Evolutionary conservation across 2,888 invertebrate genomes (phyloP), one percentile per base, ranked within the genome.

Genomic region (Zonitis immaculata): DNA sequence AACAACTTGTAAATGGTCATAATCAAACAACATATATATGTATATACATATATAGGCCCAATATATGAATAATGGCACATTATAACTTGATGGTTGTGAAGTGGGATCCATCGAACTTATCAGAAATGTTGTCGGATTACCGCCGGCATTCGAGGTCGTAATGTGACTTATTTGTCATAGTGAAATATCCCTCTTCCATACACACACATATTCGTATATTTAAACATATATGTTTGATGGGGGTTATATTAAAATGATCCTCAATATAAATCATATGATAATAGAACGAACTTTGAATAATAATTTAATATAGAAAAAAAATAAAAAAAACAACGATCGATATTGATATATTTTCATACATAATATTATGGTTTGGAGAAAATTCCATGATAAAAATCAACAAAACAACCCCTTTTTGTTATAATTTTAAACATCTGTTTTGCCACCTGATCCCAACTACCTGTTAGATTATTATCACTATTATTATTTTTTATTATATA

Each of bases 61-160:
- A 49, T 56, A 65, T 68, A n/a, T n/a, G 68, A 69, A 64, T 66
- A 65, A 68, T 68, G 65, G 59, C n/a, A n/a, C n/a, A n/a, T n/a
- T n/a, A n/a, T n/a, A n/a, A 55, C 60, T 9, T 16, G 16, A 62
- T 60, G 61, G 62, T 64, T 66, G 65, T 30, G 30, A 30, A 30
- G 30, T 67, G 60, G 63, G 66, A 71, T 68, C 66, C 62, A 64
- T 67, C 68, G 63, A 68, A 68, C 66, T 68, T 66, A 68, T 66
- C 68, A 65, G 66, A 68, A 71, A 70, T 69, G 71, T 69, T 70
- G 70, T 69, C 66, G 66, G 67, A 67, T 69, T 69, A 66, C 65
- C 61, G 60, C 58, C 61, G 56, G 52, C 58, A 63, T 63, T 58
- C 64, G 56, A 61, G 57, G 52, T 62, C 60, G 56, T 67, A 67